Base-by-base conservation (phyloP, 2,797 vertebrate genomes). In the Brotula barbata region DNA sequence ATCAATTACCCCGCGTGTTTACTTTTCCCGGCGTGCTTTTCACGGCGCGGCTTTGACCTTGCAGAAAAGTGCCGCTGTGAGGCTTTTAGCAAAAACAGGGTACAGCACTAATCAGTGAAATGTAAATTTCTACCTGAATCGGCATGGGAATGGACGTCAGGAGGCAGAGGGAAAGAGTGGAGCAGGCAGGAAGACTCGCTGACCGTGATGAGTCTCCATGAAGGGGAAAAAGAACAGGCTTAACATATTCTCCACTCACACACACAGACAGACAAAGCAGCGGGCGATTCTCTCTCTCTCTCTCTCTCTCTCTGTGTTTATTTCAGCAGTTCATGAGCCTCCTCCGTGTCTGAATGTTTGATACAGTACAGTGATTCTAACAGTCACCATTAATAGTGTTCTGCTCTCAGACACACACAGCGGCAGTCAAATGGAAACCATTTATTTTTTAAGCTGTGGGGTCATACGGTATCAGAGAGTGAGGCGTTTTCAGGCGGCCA, bases 371-470 rank as follows among this genome's bases (percentile, higher is more conserved):
- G 47, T 60, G 72, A 70, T 60, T 64, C 61, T 53, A 74, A 71
- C 61, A 68, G 70, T 77, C 62, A 60, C 75, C 52, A 44, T 73
- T 77, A 61, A 82, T 83, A 72, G 71, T 55, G 56, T 48, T 58
- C 31, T 63, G 47, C 64, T 70, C 17, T 48, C 65, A 21, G 51
- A 48, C 65, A 16, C 45, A 52, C 54, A 45, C 21, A 22, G 63
- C 40, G 66, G 42, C 43, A 49, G 56, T 55, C 28, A 75, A 61
- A 66, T 51, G 69, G 47, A 77, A 76, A 72, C 43, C 64, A 79
- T 81, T 88, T 49, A 77, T 78, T 76, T 73, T 71, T 45, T 43
- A 12, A 75, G 68, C 61, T 48, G 33, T 34, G 25, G 50, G 68
- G 71, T 64, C 65, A 3, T 14, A 10, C 58, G 60, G 15, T 56